Base-by-base conservation (phyloP, 2,888 invertebrate species). In the Caenorhabditis imperialis region DNA sequence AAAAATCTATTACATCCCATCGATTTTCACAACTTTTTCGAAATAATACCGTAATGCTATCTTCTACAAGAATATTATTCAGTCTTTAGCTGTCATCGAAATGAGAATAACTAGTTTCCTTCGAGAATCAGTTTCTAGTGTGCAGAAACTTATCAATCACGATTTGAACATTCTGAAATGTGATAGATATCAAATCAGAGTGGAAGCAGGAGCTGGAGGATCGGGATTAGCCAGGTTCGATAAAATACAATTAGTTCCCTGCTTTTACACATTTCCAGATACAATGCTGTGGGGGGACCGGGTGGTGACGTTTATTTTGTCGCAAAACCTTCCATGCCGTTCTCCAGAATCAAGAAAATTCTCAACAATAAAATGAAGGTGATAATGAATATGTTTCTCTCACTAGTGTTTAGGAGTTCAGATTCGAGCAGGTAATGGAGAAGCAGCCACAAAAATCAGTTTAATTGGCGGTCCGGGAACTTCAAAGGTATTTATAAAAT, bases 261-360 rank as follows among this genome's bases (percentile, higher is more conserved):
- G 10, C 27, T 12, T 18, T 3, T 8, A 7, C n/a, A 7, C 35
- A 12, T 18, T 69, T 69, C 27, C 48, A 83, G 85, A 22, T 87
- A 85, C 63, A 83, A 86, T 61, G 86, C 86, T 25, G 63, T 84
- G 42, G 86, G 86, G 14, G 86, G 86, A 14, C 50, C 60, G 37
- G 86, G 86, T 7, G 86, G 86, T 20, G 65, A 69, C 40, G 79
- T 86, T 1, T 83, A 75, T 48, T 70, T 85, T 23, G 55, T 77
- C 1, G 67, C 85, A 6, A 76, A 61, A 44, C 77, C 74, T 3
- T 70, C 75, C 20, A 55, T 85, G 44, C 65, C 82, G 2, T 86
- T 86, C 40, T 42, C 57, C 3, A 72, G 81, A 35, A 77, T 86
- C 48, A 63, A 54, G 14, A 77, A 79, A 48, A 33, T 53, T 10